Evolutionary conservation across 2,888 invertebrate genomes (phyloP).

Genomic region (Erpobdella octoculata): DNA sequence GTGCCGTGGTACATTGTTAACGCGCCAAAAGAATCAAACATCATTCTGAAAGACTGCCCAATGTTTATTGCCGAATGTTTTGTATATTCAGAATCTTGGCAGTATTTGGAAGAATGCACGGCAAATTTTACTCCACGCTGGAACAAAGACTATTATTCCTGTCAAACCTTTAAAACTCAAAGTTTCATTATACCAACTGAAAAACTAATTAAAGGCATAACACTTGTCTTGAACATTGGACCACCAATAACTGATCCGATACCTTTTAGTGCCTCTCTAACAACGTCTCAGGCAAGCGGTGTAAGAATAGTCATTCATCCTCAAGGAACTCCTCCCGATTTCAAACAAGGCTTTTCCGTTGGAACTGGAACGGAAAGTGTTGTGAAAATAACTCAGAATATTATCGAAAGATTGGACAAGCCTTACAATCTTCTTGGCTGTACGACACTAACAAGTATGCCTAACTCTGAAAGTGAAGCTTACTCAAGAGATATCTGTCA

Average conservation of each 20-base stretch:
- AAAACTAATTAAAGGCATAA: neutral
- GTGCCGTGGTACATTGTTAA: neutral
- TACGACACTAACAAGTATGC: neutral
- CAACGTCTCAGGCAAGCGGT: neutral
- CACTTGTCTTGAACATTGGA: slow-evolving; percentile 5
- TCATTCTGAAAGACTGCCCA: neutral
- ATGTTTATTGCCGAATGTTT: neutral
- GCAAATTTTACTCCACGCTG: neutral
- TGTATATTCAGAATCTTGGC: neutral
- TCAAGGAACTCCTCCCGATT: slow-evolving; percentile 8
- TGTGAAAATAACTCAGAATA: neutral
- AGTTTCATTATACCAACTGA: neutral
- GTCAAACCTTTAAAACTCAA: slow-evolving; percentile 7
- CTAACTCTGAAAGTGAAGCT: neutral
- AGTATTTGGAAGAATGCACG: neutral
- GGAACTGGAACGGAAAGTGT: slow-evolving; percentile 20
- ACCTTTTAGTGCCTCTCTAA: neutral
- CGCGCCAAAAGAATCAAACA: neutral
- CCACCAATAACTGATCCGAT: neutral
- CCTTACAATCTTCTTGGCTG: slow-evolving; percentile 2
- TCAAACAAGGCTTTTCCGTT: slow-evolving; percentile 13
- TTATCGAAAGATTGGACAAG: neutral
- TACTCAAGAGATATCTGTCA: neutral
- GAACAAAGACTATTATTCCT: slow-evolving; percentile 11
- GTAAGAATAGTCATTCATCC: slow-evolving; percentile 1